Evolutionary conservation across 2,888 invertebrate genomes (phyloP), one percentile per base, ranked within the genome.

Genomic region (Limnephilus auricula): DNA sequence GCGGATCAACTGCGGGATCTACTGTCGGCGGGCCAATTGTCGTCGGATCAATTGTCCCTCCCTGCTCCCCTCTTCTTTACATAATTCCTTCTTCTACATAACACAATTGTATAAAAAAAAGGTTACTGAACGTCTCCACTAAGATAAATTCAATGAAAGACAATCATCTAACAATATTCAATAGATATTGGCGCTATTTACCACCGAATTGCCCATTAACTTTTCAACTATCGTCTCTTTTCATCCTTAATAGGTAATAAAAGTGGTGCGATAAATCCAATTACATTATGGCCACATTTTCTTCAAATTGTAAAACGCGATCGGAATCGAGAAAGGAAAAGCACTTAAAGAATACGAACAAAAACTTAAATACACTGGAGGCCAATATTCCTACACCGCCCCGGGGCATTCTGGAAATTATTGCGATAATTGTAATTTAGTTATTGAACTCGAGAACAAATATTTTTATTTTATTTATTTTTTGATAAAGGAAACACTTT

Each of bases 271-370:
- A 50, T 50, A 50, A 65, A 65, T 65, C 65, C 65, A 65, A 65
- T 65, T 65, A 65, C n/a, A 9, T 65, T 65, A 65, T 65, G 65
- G 65, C 65, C 65, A 65, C 65, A 65, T 65, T 65, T 65, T 65
- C 65, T 65, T 65, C 65, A 65, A 65, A 65, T 65, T 65, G 65
- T 65, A n/a, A 65, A 65, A 65, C 65, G 65, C 65, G 65, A 65
- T 65, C 65, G 25, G 65, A 65, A 65, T 65, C 65, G 65, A 65
- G 25, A 65, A 65, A 65, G 65, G 25, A 65, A 65, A 65, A 9
- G 25, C 65, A 65, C 65, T 65, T 65, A n/a, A 65, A 65, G 65
- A 65, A 65, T 65, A n/a, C 65, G 65, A 65, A 65, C 9, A 65
- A 65, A 9, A 65, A 65, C 65, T 65, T 65, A 65, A 65, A 65